phyloP scores from a whole-genome alignment of 2,113 vertebrate genomes.

The Tachuris rubrigastra region DNA sequence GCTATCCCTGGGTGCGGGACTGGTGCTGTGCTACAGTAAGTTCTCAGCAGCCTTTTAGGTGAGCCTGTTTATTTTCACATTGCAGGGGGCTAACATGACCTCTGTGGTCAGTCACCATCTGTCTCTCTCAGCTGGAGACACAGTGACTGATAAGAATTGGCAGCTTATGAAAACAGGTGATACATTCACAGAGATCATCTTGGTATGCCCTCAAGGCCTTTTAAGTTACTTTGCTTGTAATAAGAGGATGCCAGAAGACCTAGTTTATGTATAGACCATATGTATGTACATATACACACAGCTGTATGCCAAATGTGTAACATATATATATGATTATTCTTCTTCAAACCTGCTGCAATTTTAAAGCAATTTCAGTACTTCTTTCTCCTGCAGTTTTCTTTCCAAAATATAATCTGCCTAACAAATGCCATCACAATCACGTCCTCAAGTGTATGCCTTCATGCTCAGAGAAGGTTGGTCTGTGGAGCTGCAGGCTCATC shows the following conservation, averaged over 20 bases:
- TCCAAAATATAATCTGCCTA: not conserved
- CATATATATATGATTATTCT: not conserved
- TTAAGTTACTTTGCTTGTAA: not conserved
- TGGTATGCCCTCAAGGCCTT: not conserved
- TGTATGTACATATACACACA: fast-evolving
- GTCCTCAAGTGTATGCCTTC: not conserved
- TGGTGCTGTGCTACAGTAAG: not conserved
- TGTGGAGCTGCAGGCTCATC: not conserved
- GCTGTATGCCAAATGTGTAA: not conserved
- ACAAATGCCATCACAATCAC: not conserved
- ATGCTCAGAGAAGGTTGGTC: not conserved
- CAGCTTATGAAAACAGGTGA: not conserved
- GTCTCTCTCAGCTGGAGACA: not conserved
- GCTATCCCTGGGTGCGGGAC: not conserved
- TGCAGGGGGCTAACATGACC: not conserved
- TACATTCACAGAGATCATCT: not conserved
- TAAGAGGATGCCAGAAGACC: slow-evolving; percentile 15
- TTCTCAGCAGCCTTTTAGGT: not conserved
- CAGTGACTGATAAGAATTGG: not conserved
- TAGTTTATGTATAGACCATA: not conserved
- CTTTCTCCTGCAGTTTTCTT: not conserved
- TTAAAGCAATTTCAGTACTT: not conserved
- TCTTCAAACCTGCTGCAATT: not conserved
- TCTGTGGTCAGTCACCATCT: not conserved
- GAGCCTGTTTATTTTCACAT: not conserved